These are phyloP conservation scores for Emmelina monodactyla DNA, from an alignment of 2,888 invertebrate species.

Conservation along the genomic window DNA sequence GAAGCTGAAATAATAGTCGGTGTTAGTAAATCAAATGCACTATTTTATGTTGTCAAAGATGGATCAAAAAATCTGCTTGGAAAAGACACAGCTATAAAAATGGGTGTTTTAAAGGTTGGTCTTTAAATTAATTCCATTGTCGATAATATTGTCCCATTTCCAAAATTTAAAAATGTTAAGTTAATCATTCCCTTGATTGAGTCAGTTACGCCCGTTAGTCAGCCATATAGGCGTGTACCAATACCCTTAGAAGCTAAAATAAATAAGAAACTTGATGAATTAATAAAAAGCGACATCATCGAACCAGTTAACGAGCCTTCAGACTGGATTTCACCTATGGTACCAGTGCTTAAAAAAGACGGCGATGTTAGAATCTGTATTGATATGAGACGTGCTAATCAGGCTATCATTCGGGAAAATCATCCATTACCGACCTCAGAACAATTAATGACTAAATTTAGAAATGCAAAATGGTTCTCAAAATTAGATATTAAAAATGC, in stretches of 20 bases:
- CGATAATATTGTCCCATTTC: background rate
- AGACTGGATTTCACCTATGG: too few relatives aligned
- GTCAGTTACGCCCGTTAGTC: constrained; percentile 12
- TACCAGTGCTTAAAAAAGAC: too few relatives aligned
- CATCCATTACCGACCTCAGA: too few relatives aligned
- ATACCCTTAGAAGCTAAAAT: constrained; percentile 15
- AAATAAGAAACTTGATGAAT: constrained; percentile 10
- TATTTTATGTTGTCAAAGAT: constrained; percentile 14
- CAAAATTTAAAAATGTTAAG: constrained; percentile 11
- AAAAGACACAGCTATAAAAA: constrained; percentile 10
- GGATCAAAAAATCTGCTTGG: constrained; percentile 12
- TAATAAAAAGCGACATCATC: constrained; percentile 12
- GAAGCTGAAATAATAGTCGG: constrained; percentile 9
- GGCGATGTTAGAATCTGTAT: too few relatives aligned
- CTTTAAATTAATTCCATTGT: constrained; percentile 5
- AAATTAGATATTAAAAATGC: constrained; percentile 16
- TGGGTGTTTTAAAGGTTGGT: constrained; percentile 13
- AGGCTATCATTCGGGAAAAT: too few relatives aligned
- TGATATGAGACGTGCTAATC: too few relatives aligned
- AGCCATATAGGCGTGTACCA: constrained; percentile 13
- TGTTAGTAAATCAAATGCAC: background rate
- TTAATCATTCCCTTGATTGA: constrained; percentile 15
- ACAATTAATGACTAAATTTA: too few relatives aligned
- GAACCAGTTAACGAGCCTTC: too few relatives aligned
- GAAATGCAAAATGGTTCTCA: constrained; percentile 6